Evolutionary conservation across 2,113 vertebrate species (phyloP).

Genomic region (Diphyllodes magnificus): DNA sequence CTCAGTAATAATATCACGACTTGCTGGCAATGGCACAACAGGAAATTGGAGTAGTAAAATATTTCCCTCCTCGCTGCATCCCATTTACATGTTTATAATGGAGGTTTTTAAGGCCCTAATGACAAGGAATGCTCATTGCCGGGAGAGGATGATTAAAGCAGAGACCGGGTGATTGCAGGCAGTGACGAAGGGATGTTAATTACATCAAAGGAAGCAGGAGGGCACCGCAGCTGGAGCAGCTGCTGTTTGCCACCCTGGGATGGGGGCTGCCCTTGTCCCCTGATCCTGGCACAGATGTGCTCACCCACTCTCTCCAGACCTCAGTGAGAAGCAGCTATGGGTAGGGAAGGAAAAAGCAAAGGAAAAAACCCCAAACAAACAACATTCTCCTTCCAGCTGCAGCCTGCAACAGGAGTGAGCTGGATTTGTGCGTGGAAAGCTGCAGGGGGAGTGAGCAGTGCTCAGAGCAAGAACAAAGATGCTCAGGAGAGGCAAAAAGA

Average conservation of each 20-base stretch:
- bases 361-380: neutral
- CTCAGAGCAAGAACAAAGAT: neutral
- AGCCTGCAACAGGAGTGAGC: neutral
- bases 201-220: conserved; percentile 57
- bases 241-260: neutral
- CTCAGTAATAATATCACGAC: conserved; percentile 32
- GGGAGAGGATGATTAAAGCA: conserved; percentile 69
- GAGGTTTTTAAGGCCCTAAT: conserved; percentile 73
- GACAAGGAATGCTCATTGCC: conserved; percentile 73
- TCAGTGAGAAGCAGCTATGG: neutral
- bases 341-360: neutral
- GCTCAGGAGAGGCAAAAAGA: neutral
- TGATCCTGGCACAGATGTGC: neutral
- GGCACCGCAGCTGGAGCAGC: neutral
- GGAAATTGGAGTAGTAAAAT: conserved; percentile 75
- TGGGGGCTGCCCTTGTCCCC: neutral
- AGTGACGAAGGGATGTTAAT: conserved; percentile 66
- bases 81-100: conserved; percentile 77
- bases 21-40: conserved; percentile 66
- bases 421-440: neutral
- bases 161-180: conserved; percentile 53
- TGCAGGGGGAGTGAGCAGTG: neutral
- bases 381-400: neutral
- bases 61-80: conserved; percentile 72
- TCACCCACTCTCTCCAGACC: neutral